Evolutionary conservation across 1,140 invertebrate species (phyloP), one percentile per base, ranked within the genome.

Genomic region (Helicoverpa armigera): DNA sequence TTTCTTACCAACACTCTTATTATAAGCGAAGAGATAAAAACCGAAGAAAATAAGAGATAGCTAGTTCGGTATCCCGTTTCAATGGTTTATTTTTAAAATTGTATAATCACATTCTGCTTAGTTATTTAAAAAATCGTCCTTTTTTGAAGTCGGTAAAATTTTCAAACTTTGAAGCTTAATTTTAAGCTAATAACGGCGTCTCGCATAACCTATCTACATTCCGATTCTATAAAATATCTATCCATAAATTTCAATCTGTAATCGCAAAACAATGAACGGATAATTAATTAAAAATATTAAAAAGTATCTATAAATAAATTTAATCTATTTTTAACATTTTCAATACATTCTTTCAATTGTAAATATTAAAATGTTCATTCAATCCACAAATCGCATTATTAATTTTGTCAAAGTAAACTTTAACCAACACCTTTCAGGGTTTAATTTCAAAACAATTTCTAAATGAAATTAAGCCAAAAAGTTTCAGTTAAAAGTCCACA

Each of bases 381-480:
- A 29, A 60, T 74, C 29, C 72, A 58, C 65, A 69, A 51, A 69
- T 69, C 16, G 48, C 43, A 60, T 58, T 48, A 61, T 61, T 31
- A 73, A 54, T 60, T 60, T 60, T 75, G 23, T 70, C 67, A 13
- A 61, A 75, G 53, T 48, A 23, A 75, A 75, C 43, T 61, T 76
- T 7, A 31, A 50, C 29, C 12, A 63, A 76, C 35, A 76, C 58
- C 43, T 76, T 65, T 63, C 11, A 2, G 43, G 51, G 74, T 63
- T 53, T 53, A 76, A 76, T 75, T 76, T 53, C 43, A 23, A 61
- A 76, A 76, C 58, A 63, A 76, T 51, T 63, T 76, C 43, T 1
- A 54, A 77, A 77, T 77, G 48, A 77, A 77, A 77, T 77, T 77
- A 54, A 67, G 75, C 23, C 60, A 54, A 2, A 77, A 77, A 77